phyloP scores from a whole-genome alignment of 1,140 invertebrate species.

The Zophobas morio region DNA sequence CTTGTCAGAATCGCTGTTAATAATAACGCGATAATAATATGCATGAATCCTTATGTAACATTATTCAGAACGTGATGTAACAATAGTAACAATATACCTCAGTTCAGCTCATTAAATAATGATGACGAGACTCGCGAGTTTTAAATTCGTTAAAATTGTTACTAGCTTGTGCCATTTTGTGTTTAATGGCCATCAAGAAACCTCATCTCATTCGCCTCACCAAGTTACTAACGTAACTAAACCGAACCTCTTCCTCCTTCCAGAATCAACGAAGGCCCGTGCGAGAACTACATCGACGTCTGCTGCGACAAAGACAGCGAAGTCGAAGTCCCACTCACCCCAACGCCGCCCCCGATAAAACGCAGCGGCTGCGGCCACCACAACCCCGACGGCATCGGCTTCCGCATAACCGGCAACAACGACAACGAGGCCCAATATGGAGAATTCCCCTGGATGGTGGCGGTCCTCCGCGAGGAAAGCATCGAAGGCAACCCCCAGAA shows the following conservation, averaged over 20 bases:
- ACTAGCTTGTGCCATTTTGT: too few species aligned
- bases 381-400: constrained; percentile 77
- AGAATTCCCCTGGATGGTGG: constrained; percentile 90
- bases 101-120: too few species aligned
- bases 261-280: constrained; percentile 71
- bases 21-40: too few species aligned
- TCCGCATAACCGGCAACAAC: constrained; percentile 75
- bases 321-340: constrained; percentile 58
- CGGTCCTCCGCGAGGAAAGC: constrained; percentile 76
- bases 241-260: constrained; percentile 36
- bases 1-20: too few species aligned
- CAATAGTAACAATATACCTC: too few species aligned
- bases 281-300: constrained; percentile 76
- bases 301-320: constrained; percentile 72
- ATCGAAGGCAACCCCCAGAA: constrained; percentile 70
- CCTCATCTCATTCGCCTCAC: too few species aligned
- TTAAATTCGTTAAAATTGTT: too few species aligned
- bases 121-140: too few species aligned
- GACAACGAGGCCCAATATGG: constrained; percentile 78
- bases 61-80: too few species aligned
- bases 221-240: too few species aligned
- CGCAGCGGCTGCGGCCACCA: constrained; percentile 73
- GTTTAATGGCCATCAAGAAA: too few species aligned
- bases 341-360: constrained; percentile 52
- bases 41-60: too few species aligned